These are phyloP conservation scores for Ladona fulva DNA, from an alignment of 1,140 invertebrate genomes.

Conservation along the genomic window DNA sequence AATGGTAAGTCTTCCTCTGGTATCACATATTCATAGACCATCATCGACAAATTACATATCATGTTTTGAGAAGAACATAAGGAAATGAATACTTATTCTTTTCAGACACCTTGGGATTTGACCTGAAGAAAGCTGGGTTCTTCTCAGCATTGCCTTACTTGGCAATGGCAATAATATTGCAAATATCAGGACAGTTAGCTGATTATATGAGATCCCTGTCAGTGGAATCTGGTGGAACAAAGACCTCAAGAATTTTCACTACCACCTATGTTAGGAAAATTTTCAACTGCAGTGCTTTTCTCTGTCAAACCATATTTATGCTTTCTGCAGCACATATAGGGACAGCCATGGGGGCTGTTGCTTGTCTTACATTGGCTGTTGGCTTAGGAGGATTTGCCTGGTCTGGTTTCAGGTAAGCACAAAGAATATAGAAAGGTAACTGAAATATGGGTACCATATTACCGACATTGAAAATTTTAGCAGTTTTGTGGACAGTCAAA, in stretches of 20 bases:
- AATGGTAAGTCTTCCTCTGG: conserved; percentile 45
- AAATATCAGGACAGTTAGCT: conserved; percentile 67
- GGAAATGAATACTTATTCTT: conserved; percentile 22
- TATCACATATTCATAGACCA: too few relatives aligned
- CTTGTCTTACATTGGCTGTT: conserved; percentile 73
- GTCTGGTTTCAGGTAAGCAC: conserved; percentile 67
- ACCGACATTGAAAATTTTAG: too few relatives aligned
- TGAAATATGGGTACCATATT: not conserved
- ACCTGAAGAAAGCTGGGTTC: conserved; percentile 66
- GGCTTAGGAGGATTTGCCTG: conserved; percentile 82
- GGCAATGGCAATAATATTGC: conserved; percentile 70
- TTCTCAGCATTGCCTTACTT: conserved; percentile 77
- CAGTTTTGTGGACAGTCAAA: too few relatives aligned
- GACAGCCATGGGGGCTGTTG: conserved; percentile 53
- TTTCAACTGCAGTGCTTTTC: conserved; percentile 69
- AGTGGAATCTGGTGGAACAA: not conserved
- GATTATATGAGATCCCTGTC: conserved; percentile 53
- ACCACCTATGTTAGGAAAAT: conserved; percentile 47
- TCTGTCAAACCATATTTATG: conserved; percentile 78
- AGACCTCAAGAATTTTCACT: not conserved
- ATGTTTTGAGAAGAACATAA: too few relatives aligned
- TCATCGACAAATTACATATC: too few relatives aligned
- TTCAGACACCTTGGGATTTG: conserved; percentile 60
- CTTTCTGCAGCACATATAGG: conserved; percentile 58
- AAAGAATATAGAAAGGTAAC: not conserved